Evolutionary conservation across 2,113 vertebrate species (phyloP).

Genomic region (Parus major): DNA sequence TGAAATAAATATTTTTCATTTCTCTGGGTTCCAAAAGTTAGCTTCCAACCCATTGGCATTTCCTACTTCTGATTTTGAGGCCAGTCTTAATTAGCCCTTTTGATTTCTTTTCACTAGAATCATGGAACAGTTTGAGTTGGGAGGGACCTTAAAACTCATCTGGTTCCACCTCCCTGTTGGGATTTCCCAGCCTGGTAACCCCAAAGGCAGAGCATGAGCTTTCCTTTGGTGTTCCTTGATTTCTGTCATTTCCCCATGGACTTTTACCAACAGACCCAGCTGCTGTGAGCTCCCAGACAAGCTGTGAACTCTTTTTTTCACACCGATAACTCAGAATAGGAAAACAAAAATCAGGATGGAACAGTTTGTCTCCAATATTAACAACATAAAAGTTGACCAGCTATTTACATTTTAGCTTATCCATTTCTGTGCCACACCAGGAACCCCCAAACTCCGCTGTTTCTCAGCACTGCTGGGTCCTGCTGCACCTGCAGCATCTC

Average conservation of each 20-base stretch:
- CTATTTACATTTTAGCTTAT: neutral
- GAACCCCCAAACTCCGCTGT: accelerated
- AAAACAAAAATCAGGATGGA: neutral
- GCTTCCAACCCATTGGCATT: neutral
- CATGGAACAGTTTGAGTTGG: neutral
- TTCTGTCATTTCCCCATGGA: neutral
- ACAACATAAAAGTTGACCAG: neutral
- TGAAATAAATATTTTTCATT: neutral
- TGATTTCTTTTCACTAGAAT: neutral
- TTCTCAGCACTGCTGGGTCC: neutral
- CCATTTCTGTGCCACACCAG: neutral
- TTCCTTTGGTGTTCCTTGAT: neutral
- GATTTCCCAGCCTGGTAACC: neutral
- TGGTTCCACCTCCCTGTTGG: neutral
- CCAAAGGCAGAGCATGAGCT: accelerated
- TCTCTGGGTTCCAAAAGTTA: neutral
- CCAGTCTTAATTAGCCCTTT: neutral
- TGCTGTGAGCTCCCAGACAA: neutral
- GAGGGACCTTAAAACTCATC: neutral
- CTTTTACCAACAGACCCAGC: neutral
- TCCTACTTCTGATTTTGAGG: neutral
- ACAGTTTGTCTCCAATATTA: neutral
- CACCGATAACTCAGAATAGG: neutral
- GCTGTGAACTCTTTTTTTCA: neutral
- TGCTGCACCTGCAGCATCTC: neutral